Base-by-base conservation (phyloP, 2,113 vertebrate genomes). In the Cyanocitta stelleri region DNA sequence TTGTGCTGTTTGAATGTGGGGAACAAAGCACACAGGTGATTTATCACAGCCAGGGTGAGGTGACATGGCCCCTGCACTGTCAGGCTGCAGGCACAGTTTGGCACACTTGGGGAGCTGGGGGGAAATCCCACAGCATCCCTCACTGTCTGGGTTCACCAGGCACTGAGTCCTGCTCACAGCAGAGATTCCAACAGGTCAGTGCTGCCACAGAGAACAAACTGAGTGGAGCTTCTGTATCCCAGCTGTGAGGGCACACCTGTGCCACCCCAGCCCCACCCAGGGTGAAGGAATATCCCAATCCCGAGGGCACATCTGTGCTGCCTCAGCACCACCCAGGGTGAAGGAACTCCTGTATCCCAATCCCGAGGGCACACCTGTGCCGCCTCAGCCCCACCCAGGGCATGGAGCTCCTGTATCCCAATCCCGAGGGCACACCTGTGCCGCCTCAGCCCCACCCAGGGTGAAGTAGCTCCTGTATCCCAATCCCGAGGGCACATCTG, bases 231-330 rank as follows among this genome's bases (percentile, higher is more conserved):
- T 3, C 59, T 52, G 37, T 5, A 29, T 64, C 59, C 48, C 30
- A n/a, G 17, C 10, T 12, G 4, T 7, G 35, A 63, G 48, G 58
- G 6, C 2, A 24, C 51, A 35, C 8, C 15, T 22, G 59, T 62
- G 16, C 59, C 1, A 0, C 24, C 16, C 35, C 59, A 61, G 59
- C 59, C 24, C 37, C 26, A 39, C 7, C 58, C 58, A 17, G 35
- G 15, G 23, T 16, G 41, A 43, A 16, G 29, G 39, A 11, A 12
- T 16, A 16, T 46, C 41, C 59, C 61, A 21, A 7, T 55, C 21
- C 33, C 14, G 10, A n/a, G 33, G 18, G 1, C 18, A 3, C 66
- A 23, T 29, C 48, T 0, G 23, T 1, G 44, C 43, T 1, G 3
- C 20, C 19, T 39, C 62, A 43, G 12, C 43, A 15, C 43, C 43